Percentiles rank a stretch among this genome's conserved stretches.
phyloP scores from a whole-genome alignment of 2,888 invertebrate genomes.

The Ariolimax columbianus region DNA sequence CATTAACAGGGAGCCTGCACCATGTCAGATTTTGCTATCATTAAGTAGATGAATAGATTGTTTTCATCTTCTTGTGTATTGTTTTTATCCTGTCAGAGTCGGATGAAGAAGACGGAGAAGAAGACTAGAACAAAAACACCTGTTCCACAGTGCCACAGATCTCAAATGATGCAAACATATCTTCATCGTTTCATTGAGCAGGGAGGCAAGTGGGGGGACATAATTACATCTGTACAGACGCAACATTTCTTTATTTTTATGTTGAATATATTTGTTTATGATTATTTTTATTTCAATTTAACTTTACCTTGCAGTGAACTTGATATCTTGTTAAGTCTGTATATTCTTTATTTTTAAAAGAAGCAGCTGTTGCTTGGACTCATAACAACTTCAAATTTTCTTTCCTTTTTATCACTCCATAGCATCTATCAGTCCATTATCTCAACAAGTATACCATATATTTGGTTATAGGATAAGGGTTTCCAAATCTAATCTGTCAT shows the following conservation, averaged over 20 bases:
- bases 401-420: not conserved
- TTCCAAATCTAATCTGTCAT: too few relatives aligned
- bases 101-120: slow-evolving; percentile 38
- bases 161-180: slow-evolving; percentile 7
- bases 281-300: slow-evolving; percentile 4
- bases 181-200: slow-evolving; percentile 5
- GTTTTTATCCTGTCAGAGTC: slow-evolving; percentile 13
- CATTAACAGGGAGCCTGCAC: too few relatives aligned
- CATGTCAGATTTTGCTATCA: too few relatives aligned
- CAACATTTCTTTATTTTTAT: not conserved
- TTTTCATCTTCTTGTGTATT: not conserved
- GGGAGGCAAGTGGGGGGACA: slow-evolving; percentile 10
- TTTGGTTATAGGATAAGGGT: too few relatives aligned
- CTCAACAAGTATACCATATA: too few relatives aligned
- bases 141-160: slow-evolving; percentile 1
- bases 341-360: too few relatives aligned
- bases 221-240: slow-evolving; percentile 28
- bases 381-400: too few relatives aligned
- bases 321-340: slow-evolving; percentile 22
- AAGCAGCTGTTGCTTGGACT: too few relatives aligned
- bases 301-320: slow-evolving; percentile 16
- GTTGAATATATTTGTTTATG: slow-evolving; percentile 17
- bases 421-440: too few relatives aligned
- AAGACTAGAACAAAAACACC: slow-evolving; percentile 17
- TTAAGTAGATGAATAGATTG: too few relatives aligned